phyloP scores from a whole-genome alignment of 2,113 vertebrate genomes.

The Globicephala melas region DNA sequence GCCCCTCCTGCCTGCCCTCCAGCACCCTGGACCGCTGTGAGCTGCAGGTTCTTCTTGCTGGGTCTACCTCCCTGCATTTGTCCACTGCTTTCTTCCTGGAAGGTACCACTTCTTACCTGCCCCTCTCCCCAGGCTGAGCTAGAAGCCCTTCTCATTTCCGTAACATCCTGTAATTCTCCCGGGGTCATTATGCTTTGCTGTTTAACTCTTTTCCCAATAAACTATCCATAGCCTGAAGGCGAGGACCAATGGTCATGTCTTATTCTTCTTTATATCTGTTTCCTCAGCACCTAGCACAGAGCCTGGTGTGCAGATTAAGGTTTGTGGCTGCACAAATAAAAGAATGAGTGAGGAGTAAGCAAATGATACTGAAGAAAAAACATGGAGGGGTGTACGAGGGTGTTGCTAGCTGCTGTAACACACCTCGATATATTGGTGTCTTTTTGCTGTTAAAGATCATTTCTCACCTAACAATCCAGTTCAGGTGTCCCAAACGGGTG shows the following conservation, averaged over 20 bases:
- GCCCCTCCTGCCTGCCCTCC: background rate
- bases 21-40: accelerated
- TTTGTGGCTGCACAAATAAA: background rate
- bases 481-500: background rate
- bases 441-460: background rate
- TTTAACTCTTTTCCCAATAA: background rate
- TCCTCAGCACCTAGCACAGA: background rate
- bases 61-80: too few relatives aligned
- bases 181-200: background rate
- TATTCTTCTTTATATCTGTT: background rate
- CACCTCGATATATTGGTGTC: background rate
- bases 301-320: background rate
- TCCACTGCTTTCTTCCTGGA: background rate
- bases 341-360: background rate
- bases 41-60: accelerated
- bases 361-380: background rate
- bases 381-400: background rate
- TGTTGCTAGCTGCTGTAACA: background rate
- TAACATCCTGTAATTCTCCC: background rate
- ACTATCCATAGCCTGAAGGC: background rate
- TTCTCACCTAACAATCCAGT: background rate
- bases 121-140: background rate
- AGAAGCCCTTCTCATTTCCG: background rate
- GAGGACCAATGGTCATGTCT: background rate
- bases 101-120: background rate